Evolutionary conservation across 2,113 vertebrate species (phyloP), one percentile per base, ranked within the genome.

Genomic region (Peromyscus maniculatus): DNA sequence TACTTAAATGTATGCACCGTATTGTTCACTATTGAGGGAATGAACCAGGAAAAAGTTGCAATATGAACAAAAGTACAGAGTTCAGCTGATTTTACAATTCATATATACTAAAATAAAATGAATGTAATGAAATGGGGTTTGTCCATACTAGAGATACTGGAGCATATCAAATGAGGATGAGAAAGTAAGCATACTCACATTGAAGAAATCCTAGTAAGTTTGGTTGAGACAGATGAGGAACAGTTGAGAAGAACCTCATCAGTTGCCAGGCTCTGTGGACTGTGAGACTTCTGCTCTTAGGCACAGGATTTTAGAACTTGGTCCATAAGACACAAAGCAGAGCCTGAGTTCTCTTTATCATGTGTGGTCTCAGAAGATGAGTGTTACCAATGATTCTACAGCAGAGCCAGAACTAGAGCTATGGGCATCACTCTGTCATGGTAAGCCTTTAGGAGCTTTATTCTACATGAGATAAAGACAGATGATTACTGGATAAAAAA

Each of bases 211-310:
- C 46, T 55, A 22, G 4, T 57, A 72, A 62, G 11, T n/a, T 75
- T 86, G 2, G 16, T 26, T n/a, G 55, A 92, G 69, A 62, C 26
- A 3, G 22, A 12, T 16, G 57, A 77, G 33, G 15, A 46, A 87
- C 15, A 66, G 6, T 57, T 36, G 7, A 11, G 72, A 87, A 46
- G 33, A 93, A 78, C 67, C 55, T 55, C 13, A 55, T 55, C 55
- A 55, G 55, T 55, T 55, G 55, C 55, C 55, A 55, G 55, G 13
- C 39, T 39, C 36, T 87, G 2, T 67, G n/a, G 28, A 72, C 39
- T 52, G 15, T 46, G 55, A 77, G n/a, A 31, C 11, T 87, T n/a
- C 39, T 87, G 72, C 87, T 97, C 72, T 78, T 97, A 93, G 46
- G 88, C 33, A 87, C 39, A 15, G 67, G n/a, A 57, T 83, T 67